These are phyloP conservation scores for Eilema sororculum DNA, from an alignment of 2,888 invertebrate species.

Conservation along the genomic window DNA sequence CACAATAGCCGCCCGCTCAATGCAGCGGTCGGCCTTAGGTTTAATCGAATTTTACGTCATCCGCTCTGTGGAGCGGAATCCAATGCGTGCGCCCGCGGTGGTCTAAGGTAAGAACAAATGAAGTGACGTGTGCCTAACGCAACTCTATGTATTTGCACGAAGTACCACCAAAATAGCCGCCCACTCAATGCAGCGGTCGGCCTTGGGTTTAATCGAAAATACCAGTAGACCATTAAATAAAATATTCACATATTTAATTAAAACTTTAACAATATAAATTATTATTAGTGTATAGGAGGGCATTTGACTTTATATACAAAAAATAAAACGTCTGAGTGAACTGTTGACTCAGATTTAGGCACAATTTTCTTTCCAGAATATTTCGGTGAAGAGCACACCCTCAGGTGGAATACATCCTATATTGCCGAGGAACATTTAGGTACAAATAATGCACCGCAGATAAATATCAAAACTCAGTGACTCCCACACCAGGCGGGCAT, in stretches of 20 bases:
- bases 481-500: not conserved
- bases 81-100: too few species aligned
- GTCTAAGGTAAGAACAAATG: too few species aligned
- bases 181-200: not conserved
- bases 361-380: not conserved
- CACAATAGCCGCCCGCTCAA: too few species aligned
- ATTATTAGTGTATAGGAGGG: not conserved
- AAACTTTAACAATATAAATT: not conserved
- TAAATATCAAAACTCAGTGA: too few species aligned
- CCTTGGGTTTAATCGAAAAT: conserved; percentile 21
- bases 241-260: not conserved
- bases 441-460: too few species aligned
- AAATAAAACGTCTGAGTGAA: not conserved
- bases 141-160: not conserved
- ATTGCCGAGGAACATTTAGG: not conserved
- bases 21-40: not conserved
- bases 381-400: not conserved
- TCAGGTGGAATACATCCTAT: not conserved
- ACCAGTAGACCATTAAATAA: conserved; percentile 3
- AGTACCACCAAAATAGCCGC: too few species aligned
- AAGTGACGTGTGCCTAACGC: too few species aligned
- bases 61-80: not conserved
- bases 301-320: not conserved
- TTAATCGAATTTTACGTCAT: conserved; percentile 20
- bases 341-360: not conserved